Evolutionary conservation across 1,140 invertebrate species (phyloP).

Genomic region (Brachionus asplanchnoidis): DNA sequence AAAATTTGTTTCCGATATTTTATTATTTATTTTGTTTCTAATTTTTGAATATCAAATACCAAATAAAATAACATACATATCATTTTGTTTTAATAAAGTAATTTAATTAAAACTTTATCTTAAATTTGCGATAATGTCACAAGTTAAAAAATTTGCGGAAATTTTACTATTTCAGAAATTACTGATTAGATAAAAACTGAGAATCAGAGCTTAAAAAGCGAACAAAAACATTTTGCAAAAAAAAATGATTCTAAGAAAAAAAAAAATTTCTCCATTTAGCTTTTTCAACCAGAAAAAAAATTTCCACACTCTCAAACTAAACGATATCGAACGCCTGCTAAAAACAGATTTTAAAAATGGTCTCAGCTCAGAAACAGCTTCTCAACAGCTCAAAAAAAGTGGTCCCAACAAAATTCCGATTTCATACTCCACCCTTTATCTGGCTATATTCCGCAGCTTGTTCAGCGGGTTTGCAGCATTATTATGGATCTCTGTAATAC

Average conservation of each 20-base stretch:
- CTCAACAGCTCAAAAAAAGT: background rate
- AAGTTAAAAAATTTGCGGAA: background rate
- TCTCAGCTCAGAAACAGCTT: background rate
- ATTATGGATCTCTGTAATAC: background rate
- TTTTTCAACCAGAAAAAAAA: background rate
- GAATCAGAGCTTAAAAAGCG: background rate
- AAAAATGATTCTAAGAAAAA: constrained; percentile 15
- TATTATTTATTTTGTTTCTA: too few species aligned
- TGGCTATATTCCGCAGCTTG: background rate
- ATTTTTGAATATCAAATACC: too few species aligned
- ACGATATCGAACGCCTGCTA: background rate
- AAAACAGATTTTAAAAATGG: constrained; percentile 1
- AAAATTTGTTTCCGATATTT: too few species aligned
- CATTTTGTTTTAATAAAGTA: background rate
- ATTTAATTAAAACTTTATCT: background rate
- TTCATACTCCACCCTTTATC: background rate
- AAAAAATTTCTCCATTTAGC: constrained; percentile 1
- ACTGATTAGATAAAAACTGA: background rate
- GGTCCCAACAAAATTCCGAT: background rate
- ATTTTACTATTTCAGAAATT: background rate
- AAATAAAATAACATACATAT: too few species aligned
- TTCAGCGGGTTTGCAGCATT: constrained; percentile 6
- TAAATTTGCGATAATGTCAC: background rate
- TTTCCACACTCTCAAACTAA: background rate
- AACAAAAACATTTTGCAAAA: background rate